These are phyloP conservation scores for Erebia aethiops DNA, from an alignment of 2,888 invertebrate species.

Conservation along the genomic window DNA sequence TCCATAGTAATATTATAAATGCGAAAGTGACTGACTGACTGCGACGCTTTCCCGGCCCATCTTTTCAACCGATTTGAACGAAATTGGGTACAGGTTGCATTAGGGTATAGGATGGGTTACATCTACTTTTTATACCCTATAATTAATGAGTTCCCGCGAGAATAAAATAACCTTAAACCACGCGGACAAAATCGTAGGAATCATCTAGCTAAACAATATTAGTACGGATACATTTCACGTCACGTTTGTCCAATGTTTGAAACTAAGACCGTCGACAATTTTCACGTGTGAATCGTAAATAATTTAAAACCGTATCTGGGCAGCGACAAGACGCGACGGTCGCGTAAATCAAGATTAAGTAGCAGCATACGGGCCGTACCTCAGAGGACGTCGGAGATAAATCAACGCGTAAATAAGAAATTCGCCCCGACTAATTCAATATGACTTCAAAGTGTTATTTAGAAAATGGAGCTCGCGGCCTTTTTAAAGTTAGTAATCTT, in stretches of 20 bases:
- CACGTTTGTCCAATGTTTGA: constrained; percentile 41
- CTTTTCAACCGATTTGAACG: too few relatives aligned
- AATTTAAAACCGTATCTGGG: constrained; percentile 61
- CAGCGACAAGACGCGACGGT: constrained; percentile 64
- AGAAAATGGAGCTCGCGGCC: constrained; percentile 36
- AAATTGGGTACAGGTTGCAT: too few relatives aligned
- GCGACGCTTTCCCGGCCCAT: too few relatives aligned
- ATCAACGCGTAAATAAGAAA: constrained; percentile 74
- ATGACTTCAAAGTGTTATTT: constrained; percentile 71
- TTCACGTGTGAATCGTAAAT: constrained; percentile 66
- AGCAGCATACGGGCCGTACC: constrained; percentile 66
- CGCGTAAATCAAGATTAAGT: constrained; percentile 78
- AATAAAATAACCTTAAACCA: too few relatives aligned
- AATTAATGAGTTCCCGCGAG: too few relatives aligned
- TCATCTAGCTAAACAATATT: too few relatives aligned
- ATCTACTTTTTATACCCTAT: too few relatives aligned
- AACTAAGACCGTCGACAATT: constrained; percentile 38
- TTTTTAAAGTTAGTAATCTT: constrained; percentile 10
- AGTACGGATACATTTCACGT: neutral
- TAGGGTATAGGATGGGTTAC: too few relatives aligned
- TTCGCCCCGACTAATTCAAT: constrained; percentile 67
- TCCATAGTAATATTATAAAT: too few relatives aligned
- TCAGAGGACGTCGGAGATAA: constrained; percentile 72
- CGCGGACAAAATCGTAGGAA: too few relatives aligned
- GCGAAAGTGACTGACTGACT: too few relatives aligned